A percentile compares a stretch with the other conserved stretches of the same genome.
These are phyloP conservation scores for Cheilinus undulatus DNA, from an alignment of 2,113 vertebrate genomes.

Conservation along the genomic window DNA sequence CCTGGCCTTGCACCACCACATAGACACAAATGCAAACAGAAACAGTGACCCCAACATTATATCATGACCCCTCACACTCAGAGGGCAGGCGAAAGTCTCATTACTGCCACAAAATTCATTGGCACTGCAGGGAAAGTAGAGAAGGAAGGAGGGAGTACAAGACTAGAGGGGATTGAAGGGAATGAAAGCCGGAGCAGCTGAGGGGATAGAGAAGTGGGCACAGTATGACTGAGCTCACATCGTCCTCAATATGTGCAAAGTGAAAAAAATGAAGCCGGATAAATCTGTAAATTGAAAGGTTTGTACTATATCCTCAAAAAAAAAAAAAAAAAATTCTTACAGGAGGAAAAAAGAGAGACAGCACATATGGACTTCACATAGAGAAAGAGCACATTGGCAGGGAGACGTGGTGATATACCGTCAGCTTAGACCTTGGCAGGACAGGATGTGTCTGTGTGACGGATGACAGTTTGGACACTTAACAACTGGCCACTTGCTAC, in stretches of 20 bases:
- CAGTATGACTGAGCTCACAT: background rate
- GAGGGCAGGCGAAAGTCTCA: slow-evolving; percentile 41
- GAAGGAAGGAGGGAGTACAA: background rate
- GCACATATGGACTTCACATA: slow-evolving; percentile 8
- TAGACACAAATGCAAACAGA: background rate
- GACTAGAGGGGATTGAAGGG: background rate
- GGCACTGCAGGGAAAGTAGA: background rate
- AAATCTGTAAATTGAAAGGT: background rate
- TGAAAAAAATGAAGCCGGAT: background rate
- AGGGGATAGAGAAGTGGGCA: slow-evolving; percentile 2
- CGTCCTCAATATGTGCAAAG: slow-evolving; percentile 23
- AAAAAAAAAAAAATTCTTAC: slow-evolving; percentile 7
- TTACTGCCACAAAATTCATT: slow-evolving; percentile 36
- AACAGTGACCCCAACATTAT: slow-evolving; percentile 18
- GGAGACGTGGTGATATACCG: slow-evolving; percentile 31
- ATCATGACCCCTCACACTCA: slow-evolving; percentile 25
- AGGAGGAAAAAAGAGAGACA: background rate
- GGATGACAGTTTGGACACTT: slow-evolving; percentile 72
- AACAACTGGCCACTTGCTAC: slow-evolving; percentile 67
- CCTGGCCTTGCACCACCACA: no score
- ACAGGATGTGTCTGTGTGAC: slow-evolving; percentile 64
- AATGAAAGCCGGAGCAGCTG: background rate
- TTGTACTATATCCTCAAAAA: background rate
- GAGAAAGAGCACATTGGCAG: slow-evolving; percentile 20
- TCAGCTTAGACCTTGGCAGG: slow-evolving; percentile 51